phyloP scores from a whole-genome alignment of 1,140 invertebrate species.

The Mercenaria mercenaria region DNA sequence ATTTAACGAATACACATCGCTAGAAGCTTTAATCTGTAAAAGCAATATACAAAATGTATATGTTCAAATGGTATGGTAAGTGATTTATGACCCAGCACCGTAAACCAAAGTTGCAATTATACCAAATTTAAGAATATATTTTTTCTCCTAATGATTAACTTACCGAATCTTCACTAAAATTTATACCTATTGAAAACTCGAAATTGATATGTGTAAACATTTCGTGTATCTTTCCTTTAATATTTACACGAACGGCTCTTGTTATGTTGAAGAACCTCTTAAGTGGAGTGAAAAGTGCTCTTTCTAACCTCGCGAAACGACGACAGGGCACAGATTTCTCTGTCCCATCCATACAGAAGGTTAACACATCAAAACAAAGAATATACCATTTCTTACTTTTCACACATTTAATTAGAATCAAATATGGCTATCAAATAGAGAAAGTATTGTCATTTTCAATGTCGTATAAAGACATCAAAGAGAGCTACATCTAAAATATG shows the following conservation, averaged over 20 bases:
- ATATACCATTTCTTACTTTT: constrained; percentile 2
- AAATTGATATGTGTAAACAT: constrained; percentile 30
- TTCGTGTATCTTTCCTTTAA: constrained; percentile 28
- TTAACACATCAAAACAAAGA: constrained; percentile 19
- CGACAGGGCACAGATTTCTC: constrained; percentile 5
- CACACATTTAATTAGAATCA: constrained; percentile 56
- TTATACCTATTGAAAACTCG: constrained; percentile 1
- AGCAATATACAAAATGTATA: too few species aligned
- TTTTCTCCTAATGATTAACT: not conserved
- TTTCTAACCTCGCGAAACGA: not conserved
- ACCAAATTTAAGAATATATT: too few species aligned
- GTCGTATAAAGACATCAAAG: constrained; percentile 28
- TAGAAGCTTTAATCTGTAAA: too few species aligned
- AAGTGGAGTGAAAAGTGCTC: constrained; percentile 6
- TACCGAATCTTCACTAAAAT: not conserved
- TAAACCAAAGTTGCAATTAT: too few species aligned
- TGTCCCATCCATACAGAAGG: not conserved
- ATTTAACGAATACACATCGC: too few species aligned
- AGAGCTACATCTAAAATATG: not conserved
- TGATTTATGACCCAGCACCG: too few species aligned
- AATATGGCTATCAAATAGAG: constrained; percentile 23
- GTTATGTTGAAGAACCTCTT: not conserved
- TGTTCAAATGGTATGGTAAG: too few species aligned
- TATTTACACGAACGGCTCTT: constrained; percentile 7
- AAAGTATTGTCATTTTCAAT: constrained; percentile 31